Evolutionary conservation across 2,113 vertebrate species (phyloP).

Genomic region (Syrmaticus mikado): DNA sequence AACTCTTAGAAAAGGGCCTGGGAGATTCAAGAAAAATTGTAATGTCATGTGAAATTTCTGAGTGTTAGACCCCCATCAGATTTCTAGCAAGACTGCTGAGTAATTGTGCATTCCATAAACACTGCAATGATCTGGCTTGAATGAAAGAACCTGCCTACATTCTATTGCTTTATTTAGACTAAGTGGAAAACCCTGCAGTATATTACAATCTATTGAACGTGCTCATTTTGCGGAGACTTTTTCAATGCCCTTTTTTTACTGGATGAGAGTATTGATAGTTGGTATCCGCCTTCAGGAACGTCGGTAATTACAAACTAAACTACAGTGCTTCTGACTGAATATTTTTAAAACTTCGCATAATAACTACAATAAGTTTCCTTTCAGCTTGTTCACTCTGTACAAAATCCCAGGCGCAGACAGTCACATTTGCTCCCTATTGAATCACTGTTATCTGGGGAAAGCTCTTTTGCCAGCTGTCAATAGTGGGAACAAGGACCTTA

Average conservation of each 20-base stretch:
- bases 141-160: not conserved
- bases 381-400: not conserved
- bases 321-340: not conserved
- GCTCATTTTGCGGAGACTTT: not conserved
- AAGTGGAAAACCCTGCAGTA: not conserved
- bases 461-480: not conserved
- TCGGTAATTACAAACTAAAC: not conserved
- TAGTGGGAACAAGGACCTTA: not conserved
- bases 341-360: not conserved
- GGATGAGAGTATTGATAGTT: not conserved
- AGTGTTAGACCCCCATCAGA: not conserved
- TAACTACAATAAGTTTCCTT: not conserved
- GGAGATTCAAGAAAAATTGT: constrained; percentile 40
- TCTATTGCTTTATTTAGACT: not conserved
- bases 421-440: not conserved
- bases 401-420: not conserved
- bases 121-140: not conserved
- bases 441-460: not conserved
- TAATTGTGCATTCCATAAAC: constrained; percentile 10
- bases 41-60: constrained; percentile 8
- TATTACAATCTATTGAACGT: not conserved
- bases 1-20: not conserved
- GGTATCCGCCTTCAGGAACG: not conserved
- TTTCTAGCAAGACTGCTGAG: constrained; percentile 27
- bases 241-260: not conserved